Evolutionary conservation across 2,113 vertebrate species (phyloP).

Genomic region (Engraulis encrasicolus): DNA sequence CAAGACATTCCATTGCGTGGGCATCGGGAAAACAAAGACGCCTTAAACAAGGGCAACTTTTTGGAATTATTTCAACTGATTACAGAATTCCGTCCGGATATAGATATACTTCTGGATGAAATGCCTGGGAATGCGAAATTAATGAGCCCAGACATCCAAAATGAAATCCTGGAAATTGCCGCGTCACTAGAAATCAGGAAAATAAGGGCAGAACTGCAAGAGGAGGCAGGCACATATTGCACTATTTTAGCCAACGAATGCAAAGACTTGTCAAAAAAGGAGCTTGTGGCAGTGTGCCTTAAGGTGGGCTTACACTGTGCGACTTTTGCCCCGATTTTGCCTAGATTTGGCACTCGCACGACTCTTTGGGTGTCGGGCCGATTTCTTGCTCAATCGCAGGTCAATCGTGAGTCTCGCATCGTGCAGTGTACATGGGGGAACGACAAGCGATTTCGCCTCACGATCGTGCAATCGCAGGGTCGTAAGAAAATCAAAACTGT

Average conservation of each 20-base stretch:
- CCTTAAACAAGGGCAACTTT: no score
- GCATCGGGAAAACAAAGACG: neutral
- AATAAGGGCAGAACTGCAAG: neutral
- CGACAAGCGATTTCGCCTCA: no score
- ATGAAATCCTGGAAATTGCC: neutral
- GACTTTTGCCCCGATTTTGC: no score
- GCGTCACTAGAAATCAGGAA: neutral
- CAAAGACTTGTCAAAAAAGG: neutral
- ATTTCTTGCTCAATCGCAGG: no score
- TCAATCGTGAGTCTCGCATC: no score
- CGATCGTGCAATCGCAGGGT: no score
- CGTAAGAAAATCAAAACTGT: no score
- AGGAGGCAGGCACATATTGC: no score
- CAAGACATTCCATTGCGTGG: neutral
- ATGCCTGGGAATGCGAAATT: neutral
- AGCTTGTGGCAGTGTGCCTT: neutral
- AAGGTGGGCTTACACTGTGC: no score
- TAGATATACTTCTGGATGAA: neutral
- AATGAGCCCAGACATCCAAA: neutral
- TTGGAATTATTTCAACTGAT: neutral
- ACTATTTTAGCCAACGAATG: neutral
- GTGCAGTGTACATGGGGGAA: no score
- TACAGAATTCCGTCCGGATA: neutral
- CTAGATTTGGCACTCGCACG: no score
- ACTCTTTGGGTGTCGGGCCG: no score